These are phyloP conservation scores for Aphodius granarius DNA, from an alignment of 2,888 invertebrate genomes.

Conservation along the genomic window DNA sequence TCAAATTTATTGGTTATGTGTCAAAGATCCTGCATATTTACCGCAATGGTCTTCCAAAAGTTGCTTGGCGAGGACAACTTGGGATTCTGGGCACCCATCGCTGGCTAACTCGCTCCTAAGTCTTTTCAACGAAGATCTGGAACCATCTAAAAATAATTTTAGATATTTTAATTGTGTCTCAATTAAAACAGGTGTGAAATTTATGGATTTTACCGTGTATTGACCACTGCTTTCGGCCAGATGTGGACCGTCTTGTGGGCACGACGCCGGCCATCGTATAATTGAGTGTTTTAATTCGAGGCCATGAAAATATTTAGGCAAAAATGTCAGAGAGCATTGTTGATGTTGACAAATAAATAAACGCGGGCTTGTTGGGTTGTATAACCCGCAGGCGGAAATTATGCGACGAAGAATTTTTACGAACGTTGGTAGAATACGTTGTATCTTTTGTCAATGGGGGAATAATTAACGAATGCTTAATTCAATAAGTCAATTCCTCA, in stretches of 20 bases:
- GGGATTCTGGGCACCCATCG: conserved; percentile 88
- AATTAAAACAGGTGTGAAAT: neutral
- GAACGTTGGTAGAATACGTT: too few relatives aligned
- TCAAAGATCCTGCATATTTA: conserved; percentile 46
- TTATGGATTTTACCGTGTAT: conserved; percentile 63
- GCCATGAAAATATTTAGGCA: neutral
- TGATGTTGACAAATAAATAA: conserved; percentile 20
- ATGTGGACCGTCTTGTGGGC: conserved; percentile 58
- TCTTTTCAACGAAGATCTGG: conserved; percentile 65
- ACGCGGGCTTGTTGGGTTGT: conserved; percentile 8
- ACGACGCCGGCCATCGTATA: conserved; percentile 60
- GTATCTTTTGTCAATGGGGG: too few relatives aligned
- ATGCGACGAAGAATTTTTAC: too few relatives aligned
- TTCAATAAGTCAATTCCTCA: too few relatives aligned
- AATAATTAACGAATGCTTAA: too few relatives aligned
- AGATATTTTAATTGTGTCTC: too few relatives aligned
- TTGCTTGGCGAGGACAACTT: conserved; percentile 83
- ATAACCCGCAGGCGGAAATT: neutral
- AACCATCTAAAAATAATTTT: conserved; percentile 60
- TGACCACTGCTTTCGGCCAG: conserved; percentile 76
- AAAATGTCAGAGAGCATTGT: conserved; percentile 13
- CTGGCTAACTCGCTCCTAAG: conserved; percentile 76
- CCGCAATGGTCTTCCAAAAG: conserved; percentile 78
- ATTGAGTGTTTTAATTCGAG: conserved; percentile 14
- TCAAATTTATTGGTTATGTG: conserved; percentile 13